phyloP scores from a whole-genome alignment of 2,888 invertebrate species.

The Incurvaria masculella region DNA sequence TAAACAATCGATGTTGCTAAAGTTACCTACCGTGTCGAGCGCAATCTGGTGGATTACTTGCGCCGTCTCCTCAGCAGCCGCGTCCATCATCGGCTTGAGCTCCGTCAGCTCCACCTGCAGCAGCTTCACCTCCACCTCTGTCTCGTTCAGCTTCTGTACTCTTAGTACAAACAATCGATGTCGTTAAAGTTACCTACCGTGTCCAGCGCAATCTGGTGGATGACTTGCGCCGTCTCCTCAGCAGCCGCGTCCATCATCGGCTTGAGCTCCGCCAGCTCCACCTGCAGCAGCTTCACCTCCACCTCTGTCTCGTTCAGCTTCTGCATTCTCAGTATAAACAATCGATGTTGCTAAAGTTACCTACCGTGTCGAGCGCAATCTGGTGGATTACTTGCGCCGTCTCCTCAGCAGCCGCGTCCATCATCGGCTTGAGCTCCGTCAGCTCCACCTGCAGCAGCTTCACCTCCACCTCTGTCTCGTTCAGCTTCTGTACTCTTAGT shows the following conservation, averaged over 20 bases:
- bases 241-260: constrained; percentile 78
- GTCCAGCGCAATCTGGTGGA: constrained; percentile 71
- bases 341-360: not conserved
- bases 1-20: not conserved
- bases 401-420: constrained; percentile 74
- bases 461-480: constrained; percentile 77
- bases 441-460: constrained; percentile 76
- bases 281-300: constrained; percentile 78
- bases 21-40: constrained; percentile 59
- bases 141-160: constrained; percentile 69
- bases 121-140: constrained; percentile 74
- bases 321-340: constrained; percentile 42
- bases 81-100: constrained; percentile 78
- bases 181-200: constrained; percentile 52
- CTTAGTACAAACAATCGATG: not conserved
- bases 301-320: constrained; percentile 78
- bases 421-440: constrained; percentile 76
- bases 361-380: constrained; percentile 72
- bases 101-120: constrained; percentile 77
- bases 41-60: constrained; percentile 76
- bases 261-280: constrained; percentile 74
- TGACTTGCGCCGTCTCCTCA: constrained; percentile 74
- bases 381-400: constrained; percentile 75
- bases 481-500: constrained; percentile 57
- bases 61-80: constrained; percentile 75